Evolutionary conservation across 2,888 invertebrate species (phyloP).

Genomic region (Heteropelma amictum): DNA sequence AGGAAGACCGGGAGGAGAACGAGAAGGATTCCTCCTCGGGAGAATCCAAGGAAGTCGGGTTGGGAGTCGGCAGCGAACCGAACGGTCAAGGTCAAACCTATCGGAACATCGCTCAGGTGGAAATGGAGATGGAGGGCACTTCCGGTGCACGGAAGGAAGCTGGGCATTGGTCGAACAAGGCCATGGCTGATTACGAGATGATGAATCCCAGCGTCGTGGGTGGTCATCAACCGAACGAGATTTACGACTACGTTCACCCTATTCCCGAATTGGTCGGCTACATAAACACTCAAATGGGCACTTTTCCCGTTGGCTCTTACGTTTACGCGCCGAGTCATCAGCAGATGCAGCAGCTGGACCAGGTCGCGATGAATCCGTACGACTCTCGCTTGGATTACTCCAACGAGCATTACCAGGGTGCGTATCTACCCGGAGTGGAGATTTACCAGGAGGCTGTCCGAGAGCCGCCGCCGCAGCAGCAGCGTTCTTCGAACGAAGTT

Average conservation of each 20-base stretch:
- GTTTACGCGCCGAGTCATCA: constrained; percentile 66
- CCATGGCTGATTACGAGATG: constrained; percentile 61
- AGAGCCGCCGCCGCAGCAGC: constrained; percentile 55
- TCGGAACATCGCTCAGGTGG: constrained; percentile 25
- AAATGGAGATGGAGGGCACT: constrained; percentile 3
- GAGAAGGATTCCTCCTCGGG: not conserved
- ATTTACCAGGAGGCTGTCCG: constrained; percentile 57
- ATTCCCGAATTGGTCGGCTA: constrained; percentile 79
- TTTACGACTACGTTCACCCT: constrained; percentile 78
- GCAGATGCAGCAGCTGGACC: constrained; percentile 62
- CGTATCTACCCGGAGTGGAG: constrained; percentile 65
- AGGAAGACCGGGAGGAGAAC: no score
- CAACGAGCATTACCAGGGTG: constrained; percentile 68
- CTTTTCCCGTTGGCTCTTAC: constrained; percentile 75
- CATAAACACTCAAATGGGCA: constrained; percentile 79
- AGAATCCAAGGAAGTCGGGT: constrained; percentile 2
- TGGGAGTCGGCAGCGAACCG: not conserved
- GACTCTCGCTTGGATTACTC: constrained; percentile 64
- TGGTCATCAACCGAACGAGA: constrained; percentile 64
- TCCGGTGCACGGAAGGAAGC: constrained; percentile 38
- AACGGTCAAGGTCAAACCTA: constrained; percentile 35
- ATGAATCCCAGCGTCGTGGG: constrained; percentile 42
- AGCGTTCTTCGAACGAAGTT: constrained; percentile 14
- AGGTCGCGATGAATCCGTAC: constrained; percentile 63
- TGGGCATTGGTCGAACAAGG: constrained; percentile 65